Conservation (phyloP, 2,888 invertebrate genomes). For the Pemphredon lugubris region DNA sequence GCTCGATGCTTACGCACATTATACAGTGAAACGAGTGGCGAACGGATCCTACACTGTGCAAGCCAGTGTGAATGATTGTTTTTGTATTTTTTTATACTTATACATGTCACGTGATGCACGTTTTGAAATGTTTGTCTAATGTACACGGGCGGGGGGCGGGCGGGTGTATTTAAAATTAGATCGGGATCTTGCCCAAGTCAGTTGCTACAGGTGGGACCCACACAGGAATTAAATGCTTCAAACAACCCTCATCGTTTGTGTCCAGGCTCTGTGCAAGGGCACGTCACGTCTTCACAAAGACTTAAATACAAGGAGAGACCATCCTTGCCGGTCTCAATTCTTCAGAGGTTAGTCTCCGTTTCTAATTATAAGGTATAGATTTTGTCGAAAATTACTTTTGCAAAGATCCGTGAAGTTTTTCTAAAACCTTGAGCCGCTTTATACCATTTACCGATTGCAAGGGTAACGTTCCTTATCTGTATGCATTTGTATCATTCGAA, state of each 20-base stretch:
- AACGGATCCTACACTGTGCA: too few relatives aligned
- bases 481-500: too few relatives aligned
- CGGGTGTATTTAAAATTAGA: slow-evolving; percentile 82
- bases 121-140: slow-evolving; percentile 63
- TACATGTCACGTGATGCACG: slow-evolving; percentile 53
- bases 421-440: background rate
- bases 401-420: background rate
- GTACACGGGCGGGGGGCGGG: slow-evolving; percentile 61
- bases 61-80: too few relatives aligned
- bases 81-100: slow-evolving; percentile 4
- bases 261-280: slow-evolving; percentile 80
- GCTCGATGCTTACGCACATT: slow-evolving; percentile 29
- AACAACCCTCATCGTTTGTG: slow-evolving; percentile 77
- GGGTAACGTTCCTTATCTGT: background rate
- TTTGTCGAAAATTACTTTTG: background rate
- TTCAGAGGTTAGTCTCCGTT: slow-evolving; percentile 81
- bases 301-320: slow-evolving; percentile 86
- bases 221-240: slow-evolving; percentile 81
- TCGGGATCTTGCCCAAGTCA: slow-evolving; percentile 97
- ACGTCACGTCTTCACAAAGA: slow-evolving; percentile 83
- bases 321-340: slow-evolving; percentile 77
- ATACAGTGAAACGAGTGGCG: background rate
- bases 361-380: slow-evolving; percentile 25
- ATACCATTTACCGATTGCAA: background rate
- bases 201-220: slow-evolving; percentile 88